Percentiles rank a stretch among this genome's conserved stretches.
These are phyloP conservation scores for Chelonus formosanus DNA, from an alignment of 2,888 invertebrate species.

Conservation along the genomic window DNA sequence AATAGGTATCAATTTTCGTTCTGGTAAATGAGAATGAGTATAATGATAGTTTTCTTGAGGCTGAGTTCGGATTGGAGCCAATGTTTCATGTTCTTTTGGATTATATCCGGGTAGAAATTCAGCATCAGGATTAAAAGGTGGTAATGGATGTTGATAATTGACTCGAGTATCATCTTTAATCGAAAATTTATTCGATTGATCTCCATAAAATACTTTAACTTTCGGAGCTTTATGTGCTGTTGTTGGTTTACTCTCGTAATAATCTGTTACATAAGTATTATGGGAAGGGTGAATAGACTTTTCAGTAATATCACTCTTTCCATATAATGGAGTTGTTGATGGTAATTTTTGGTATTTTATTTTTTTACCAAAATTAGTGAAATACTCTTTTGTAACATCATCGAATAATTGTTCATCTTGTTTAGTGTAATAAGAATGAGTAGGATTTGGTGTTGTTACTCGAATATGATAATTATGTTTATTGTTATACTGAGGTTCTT, in stretches of 20 bases:
- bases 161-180: constrained; percentile 76
- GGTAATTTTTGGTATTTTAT: constrained; percentile 67
- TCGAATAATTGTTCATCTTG: constrained; percentile 75
- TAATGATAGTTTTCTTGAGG: constrained; percentile 26
- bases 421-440: constrained; percentile 74
- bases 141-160: constrained; percentile 75
- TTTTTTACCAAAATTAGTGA: constrained; percentile 79
- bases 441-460: constrained; percentile 68
- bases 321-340: constrained; percentile 63
- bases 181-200: constrained; percentile 64
- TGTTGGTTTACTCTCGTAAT: constrained; percentile 46
- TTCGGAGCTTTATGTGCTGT: constrained; percentile 53
- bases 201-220: constrained; percentile 69
- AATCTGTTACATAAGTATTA: constrained; percentile 45
- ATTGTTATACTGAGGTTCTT: too few species aligned
- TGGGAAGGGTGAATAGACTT: constrained; percentile 39
- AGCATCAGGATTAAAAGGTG: constrained; percentile 75
- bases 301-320: constrained; percentile 52
- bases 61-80: constrained; percentile 52
- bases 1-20: constrained; percentile 32
- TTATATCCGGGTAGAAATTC: constrained; percentile 69
- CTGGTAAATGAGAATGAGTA: constrained; percentile 31
- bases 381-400: constrained; percentile 79
- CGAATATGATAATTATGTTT: too few species aligned
- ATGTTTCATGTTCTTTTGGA: constrained; percentile 38